A percentile compares a stretch with the other conserved stretches of the same genome.
These are phyloP conservation scores for Anguilla rostrata DNA, from an alignment of 2,113 vertebrate species.

Conservation along the genomic window DNA sequence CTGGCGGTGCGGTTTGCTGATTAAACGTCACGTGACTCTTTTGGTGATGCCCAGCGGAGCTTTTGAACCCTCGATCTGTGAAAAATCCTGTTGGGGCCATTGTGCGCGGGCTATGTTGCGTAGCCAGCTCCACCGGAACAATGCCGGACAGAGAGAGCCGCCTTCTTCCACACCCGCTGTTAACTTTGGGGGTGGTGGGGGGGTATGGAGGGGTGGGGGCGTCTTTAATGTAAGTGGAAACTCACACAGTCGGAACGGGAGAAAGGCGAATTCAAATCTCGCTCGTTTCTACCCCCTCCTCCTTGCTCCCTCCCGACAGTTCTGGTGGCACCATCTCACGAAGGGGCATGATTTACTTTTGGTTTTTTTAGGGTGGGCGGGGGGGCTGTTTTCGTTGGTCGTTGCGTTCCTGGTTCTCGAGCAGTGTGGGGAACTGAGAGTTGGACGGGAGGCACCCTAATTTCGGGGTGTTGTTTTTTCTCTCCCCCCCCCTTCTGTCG, in stretches of 20 bases:
- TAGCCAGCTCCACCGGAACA: conserved; percentile 65
- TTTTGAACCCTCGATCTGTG: conserved; percentile 66
- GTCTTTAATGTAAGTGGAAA: conserved; percentile 37
- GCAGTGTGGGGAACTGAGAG: conserved; percentile 45
- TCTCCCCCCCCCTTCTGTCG: conserved; percentile 51
- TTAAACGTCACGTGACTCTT: conserved; percentile 60
- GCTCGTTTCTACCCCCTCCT: conserved; percentile 47
- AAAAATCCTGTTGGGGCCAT: conserved; percentile 66
- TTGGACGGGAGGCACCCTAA: conserved; percentile 65
- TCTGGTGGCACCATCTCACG: background rate
- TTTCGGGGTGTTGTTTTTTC: conserved; percentile 56
- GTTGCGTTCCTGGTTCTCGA: conserved; percentile 45
- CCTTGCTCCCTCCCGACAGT: conserved; percentile 31
- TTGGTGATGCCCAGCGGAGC: conserved; percentile 59
- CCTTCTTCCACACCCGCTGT: conserved; percentile 45
- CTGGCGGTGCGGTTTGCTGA: conserved; percentile 50
- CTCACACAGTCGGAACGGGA: conserved; percentile 44
- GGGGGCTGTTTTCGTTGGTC: conserved; percentile 49
- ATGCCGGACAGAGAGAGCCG: conserved; percentile 47
- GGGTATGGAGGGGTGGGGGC: no score
- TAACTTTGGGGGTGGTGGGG: conserved; percentile 42
- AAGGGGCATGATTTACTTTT: background rate
- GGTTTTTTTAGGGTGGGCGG: conserved; percentile 31
- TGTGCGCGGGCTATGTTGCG: conserved; percentile 70
- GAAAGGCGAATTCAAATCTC: conserved; percentile 41